Percentiles rank a stretch among this genome's conserved stretches.
phyloP scores from a whole-genome alignment of 1,140 invertebrate genomes.

The Habropoda laboriosa region DNA sequence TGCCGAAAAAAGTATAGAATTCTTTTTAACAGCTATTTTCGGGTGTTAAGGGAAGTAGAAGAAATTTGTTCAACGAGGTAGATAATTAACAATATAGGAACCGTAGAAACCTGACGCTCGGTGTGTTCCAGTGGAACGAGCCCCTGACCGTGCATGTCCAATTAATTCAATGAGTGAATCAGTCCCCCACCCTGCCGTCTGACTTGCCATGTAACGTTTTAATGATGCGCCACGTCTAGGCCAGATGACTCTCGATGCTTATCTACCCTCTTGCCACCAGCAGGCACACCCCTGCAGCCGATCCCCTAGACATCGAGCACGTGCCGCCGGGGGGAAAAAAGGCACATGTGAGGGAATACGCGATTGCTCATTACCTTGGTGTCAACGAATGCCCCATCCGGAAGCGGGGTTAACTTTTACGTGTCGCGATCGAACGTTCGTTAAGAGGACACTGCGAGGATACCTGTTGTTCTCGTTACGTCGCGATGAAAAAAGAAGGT shows the following conservation, averaged over 20 bases:
- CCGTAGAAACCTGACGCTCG: slow-evolving; percentile 27
- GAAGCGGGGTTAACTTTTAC: not conserved
- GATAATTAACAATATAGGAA: slow-evolving; percentile 42
- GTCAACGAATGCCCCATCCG: slow-evolving; percentile 51
- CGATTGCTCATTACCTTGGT: slow-evolving; percentile 55
- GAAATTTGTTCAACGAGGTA: not conserved
- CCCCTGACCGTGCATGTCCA: slow-evolving; percentile 69
- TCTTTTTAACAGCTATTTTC: no score
- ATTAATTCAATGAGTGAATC: slow-evolving; percentile 79
- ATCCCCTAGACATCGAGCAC: slow-evolving; percentile 71
- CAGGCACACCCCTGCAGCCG: slow-evolving; percentile 68
- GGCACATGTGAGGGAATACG: slow-evolving; percentile 77
- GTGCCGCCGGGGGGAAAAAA: slow-evolving; percentile 69
- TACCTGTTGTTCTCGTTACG: not conserved
- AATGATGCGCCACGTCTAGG: slow-evolving; percentile 73
- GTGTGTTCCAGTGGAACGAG: slow-evolving; percentile 50
- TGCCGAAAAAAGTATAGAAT: not conserved
- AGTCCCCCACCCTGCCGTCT: slow-evolving; percentile 50
- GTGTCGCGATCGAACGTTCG: not conserved
- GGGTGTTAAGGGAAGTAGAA: not conserved
- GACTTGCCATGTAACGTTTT: slow-evolving; percentile 73
- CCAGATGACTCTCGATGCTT: slow-evolving; percentile 80
- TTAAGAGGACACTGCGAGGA: not conserved
- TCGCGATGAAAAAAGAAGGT: no score
- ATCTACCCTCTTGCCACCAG: slow-evolving; percentile 79